phyloP scores from a whole-genome alignment of 2,113 vertebrate genomes.

The Peromyscus leucopus region DNA sequence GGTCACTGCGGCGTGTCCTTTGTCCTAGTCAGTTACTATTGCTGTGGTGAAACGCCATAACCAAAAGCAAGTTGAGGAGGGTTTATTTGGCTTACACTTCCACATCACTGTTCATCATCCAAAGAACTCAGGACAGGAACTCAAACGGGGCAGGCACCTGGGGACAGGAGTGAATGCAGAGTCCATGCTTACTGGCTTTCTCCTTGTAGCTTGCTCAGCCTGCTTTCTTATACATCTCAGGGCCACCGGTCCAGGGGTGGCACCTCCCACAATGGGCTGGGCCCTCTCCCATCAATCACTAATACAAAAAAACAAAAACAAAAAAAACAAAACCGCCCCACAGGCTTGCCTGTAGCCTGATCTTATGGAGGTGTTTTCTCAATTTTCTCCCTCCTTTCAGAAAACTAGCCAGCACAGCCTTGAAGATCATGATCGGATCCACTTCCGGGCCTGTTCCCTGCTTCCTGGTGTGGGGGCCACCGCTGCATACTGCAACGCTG shows the following conservation, averaged over 20 bases:
- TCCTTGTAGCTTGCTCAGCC: neutral
- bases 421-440: too few relatives aligned
- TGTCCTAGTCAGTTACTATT: neutral
- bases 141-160: neutral
- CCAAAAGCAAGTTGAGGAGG: neutral
- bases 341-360: too few relatives aligned
- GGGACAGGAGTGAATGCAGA: neutral
- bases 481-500: neutral
- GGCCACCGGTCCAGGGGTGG: too few relatives aligned
- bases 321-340: too few relatives aligned
- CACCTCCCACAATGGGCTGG: too few relatives aligned
- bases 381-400: neutral
- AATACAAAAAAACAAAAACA: too few relatives aligned
- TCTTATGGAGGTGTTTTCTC: neutral
- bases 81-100: neutral
- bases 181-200: neutral
- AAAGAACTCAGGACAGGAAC: neutral
- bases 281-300: too few relatives aligned
- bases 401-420: neutral
- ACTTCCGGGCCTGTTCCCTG: neutral
- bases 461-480: neutral
- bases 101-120: neutral
- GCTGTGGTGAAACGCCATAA: neutral
- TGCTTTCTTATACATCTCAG: too few relatives aligned
- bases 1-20: neutral